phyloP scores from a whole-genome alignment of 2,113 vertebrate species.

The Elgaria multicarinata region DNA sequence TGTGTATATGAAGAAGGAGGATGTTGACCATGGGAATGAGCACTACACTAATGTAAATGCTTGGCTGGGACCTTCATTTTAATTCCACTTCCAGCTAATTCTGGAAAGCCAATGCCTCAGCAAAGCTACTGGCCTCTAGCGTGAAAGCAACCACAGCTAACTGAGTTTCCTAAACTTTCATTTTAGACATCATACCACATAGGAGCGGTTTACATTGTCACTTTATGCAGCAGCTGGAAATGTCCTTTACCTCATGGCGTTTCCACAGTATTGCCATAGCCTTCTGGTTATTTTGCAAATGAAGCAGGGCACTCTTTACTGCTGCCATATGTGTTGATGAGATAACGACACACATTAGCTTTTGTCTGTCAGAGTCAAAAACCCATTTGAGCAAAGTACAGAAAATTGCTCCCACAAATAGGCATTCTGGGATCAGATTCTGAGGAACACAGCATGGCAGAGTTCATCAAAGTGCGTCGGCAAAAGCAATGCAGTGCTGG shows the following conservation, averaged over 20 bases:
- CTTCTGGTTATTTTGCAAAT: background rate
- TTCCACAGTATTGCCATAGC: background rate
- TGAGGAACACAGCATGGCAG: background rate
- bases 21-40: background rate
- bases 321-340: too few species aligned
- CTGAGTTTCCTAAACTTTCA: background rate
- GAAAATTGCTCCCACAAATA: background rate
- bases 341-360: background rate
- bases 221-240: background rate
- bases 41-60: background rate
- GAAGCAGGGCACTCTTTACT: background rate
- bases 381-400: too few species aligned
- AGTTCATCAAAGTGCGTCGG: background rate
- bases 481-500: background rate
- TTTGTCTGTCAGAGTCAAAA: background rate
- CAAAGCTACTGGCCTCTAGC: background rate
- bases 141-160: background rate
- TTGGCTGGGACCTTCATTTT: background rate
- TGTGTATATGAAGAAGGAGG: background rate
- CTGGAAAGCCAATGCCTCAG: background rate
- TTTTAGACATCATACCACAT: background rate
- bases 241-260: background rate
- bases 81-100: background rate
- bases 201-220: background rate
- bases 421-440: background rate